Evolutionary conservation across 2,888 invertebrate genomes (phyloP).

Genomic region (Drosophila atroscutellata): DNA sequence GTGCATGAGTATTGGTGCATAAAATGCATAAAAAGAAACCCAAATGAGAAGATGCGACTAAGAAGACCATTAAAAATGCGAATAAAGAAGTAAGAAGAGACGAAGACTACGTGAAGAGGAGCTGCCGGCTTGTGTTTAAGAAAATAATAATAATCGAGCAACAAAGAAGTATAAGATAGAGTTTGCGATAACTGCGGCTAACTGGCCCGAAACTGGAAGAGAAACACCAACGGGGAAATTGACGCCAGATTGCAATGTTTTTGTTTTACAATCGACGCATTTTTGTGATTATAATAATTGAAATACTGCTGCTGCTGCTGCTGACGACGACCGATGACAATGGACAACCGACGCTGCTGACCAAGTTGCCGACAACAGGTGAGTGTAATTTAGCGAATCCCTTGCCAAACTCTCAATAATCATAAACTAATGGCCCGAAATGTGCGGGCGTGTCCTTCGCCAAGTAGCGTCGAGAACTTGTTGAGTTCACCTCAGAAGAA

Average conservation of each 20-base stretch:
- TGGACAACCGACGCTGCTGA: conserved; percentile 76
- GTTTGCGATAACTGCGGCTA: conserved; percentile 31
- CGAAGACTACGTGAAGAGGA: conserved; percentile 14
- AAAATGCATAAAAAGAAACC: conserved; percentile 37
- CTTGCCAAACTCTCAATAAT: conserved; percentile 58
- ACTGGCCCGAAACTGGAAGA: conserved; percentile 31
- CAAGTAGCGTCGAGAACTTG: conserved; percentile 52
- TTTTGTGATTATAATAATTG: conserved; percentile 87
- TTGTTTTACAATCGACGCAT: conserved; percentile 88
- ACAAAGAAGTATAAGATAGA: conserved; percentile 12
- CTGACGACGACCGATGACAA: conserved; percentile 75
- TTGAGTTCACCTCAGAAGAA: conserved; percentile 60
- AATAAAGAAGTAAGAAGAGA: conserved; percentile 25
- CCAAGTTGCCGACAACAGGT: conserved; percentile 79
- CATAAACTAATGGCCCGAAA: conserved; percentile 68
- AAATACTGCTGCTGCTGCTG: conserved; percentile 79
- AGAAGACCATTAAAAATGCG: conserved; percentile 25
- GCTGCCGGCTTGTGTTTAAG: conserved; percentile 9
- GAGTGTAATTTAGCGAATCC: conserved; percentile 57
- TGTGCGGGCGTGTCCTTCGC: conserved; percentile 62
- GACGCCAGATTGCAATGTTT: conserved; percentile 89
- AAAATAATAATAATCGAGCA: neutral
- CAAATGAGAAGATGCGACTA: conserved; percentile 41
- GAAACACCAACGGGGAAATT: conserved; percentile 43
- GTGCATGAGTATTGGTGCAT: conserved; percentile 35